phyloP scores from a whole-genome alignment of 2,113 vertebrate species.

The Plotosus lineatus region DNA sequence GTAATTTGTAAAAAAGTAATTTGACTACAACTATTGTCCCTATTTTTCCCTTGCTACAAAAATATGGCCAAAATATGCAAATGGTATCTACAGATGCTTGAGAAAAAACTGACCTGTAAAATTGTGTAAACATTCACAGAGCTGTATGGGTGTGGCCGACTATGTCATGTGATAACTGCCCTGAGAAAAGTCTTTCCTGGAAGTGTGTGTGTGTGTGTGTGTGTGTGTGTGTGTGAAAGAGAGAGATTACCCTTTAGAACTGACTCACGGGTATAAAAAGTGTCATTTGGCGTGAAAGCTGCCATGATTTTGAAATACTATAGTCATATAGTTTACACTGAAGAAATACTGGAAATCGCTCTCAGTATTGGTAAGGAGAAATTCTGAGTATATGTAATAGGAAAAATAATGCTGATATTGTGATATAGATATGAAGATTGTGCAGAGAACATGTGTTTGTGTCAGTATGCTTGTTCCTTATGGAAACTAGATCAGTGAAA shows the following conservation, averaged over 20 bases:
- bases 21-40: too few relatives aligned
- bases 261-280: slow-evolving; percentile 23
- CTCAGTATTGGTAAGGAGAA: not conserved
- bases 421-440: not conserved
- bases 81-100: not conserved
- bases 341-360: not conserved
- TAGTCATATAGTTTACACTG: not conserved
- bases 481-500: not conserved
- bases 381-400: not conserved
- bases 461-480: not conserved
- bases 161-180: slow-evolving; percentile 24
- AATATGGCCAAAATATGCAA: not conserved
- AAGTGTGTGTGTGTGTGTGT: too few relatives aligned
- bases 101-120: not conserved
- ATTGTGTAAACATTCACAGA: slow-evolving; percentile 24
- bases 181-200: slow-evolving; percentile 17
- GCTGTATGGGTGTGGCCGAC: slow-evolving; percentile 36
- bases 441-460: not conserved
- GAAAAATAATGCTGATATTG: not conserved
- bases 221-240: too few relatives aligned
- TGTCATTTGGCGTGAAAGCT: slow-evolving; percentile 15
- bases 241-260: slow-evolving; percentile 37
- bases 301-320: slow-evolving; percentile 8
- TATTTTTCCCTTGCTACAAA: not conserved
- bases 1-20: too few relatives aligned